Evolutionary conservation across 2,888 invertebrate genomes (phyloP).

Genomic region (Aelia acuminata): DNA sequence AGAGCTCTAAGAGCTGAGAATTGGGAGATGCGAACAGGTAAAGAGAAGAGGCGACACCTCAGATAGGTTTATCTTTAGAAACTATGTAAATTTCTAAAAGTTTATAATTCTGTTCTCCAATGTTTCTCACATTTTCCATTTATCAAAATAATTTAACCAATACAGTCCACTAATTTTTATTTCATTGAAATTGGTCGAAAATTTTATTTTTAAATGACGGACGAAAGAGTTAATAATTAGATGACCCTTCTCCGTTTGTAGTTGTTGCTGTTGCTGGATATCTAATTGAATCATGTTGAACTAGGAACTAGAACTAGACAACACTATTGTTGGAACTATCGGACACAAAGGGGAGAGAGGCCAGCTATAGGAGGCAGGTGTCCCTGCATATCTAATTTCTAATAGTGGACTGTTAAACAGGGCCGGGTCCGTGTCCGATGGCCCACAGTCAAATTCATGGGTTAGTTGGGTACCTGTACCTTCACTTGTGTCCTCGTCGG

Average conservation of each 20-base stretch:
- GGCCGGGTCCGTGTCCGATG: conserved; percentile 25
- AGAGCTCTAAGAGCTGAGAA: no score
- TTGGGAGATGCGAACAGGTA: no score
- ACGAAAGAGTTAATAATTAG: no score
- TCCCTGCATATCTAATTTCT: conserved; percentile 59
- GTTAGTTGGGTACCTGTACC: conserved; percentile 20
- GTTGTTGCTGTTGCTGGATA: not conserved
- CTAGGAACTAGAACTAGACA: not conserved
- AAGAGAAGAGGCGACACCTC: no score
- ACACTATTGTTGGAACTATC: not conserved
- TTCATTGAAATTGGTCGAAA: no score
- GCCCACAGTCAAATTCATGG: conserved; percentile 7
- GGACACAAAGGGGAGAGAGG: conserved; percentile 28
- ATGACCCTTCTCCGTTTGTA: not conserved
- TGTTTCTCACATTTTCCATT: no score
- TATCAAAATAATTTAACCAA: no score
- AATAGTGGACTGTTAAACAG: conserved; percentile 54
- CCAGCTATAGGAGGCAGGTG: conserved; percentile 45
- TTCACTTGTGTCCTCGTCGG: not conserved
- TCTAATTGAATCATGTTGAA: not conserved
- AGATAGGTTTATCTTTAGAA: no score
- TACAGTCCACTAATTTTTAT: no score
- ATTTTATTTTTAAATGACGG: no score
- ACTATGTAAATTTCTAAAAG: no score
- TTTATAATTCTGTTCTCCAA: no score